Percentiles rank a stretch among this genome's conserved stretches.
These are phyloP conservation scores for Megamerina dolium DNA, from an alignment of 2,888 invertebrate species.

Conservation along the genomic window DNA sequence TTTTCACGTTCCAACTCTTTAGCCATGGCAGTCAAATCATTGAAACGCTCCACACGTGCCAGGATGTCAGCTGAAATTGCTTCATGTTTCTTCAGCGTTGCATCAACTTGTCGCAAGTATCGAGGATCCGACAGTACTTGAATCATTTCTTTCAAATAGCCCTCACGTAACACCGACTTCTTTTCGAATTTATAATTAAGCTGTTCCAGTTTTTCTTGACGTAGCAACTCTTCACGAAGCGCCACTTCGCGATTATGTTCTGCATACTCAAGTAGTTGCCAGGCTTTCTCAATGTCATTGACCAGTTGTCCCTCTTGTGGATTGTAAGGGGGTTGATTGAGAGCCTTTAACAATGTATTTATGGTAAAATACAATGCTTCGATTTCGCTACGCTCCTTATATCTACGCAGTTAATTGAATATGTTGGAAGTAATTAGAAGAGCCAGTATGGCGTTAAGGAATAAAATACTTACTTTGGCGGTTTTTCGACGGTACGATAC, in stretches of 20 bases:
- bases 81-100: slow-evolving; percentile 96
- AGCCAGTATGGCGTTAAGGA: background rate
- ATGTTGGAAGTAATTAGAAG: background rate
- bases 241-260: slow-evolving; percentile 93
- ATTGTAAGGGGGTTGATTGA: slow-evolving; percentile 79
- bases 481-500: slow-evolving; percentile 95
- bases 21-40: slow-evolving; percentile 89
- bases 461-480: slow-evolving; percentile 71
- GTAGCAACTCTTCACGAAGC: slow-evolving; percentile 78
- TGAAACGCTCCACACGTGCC: slow-evolving; percentile 88
- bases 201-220: slow-evolving; percentile 91
- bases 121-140: slow-evolving; percentile 88
- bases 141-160: slow-evolving; percentile 96
- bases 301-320: slow-evolving; percentile 87
- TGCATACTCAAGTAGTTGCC: slow-evolving; percentile 87
- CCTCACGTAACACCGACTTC: slow-evolving; percentile 89
- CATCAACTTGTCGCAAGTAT: slow-evolving; percentile 90
- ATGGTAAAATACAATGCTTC: slow-evolving; percentile 95
- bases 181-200: slow-evolving; percentile 93
- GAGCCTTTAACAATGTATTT: slow-evolving; percentile 91
- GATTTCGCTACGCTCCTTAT: slow-evolving; percentile 94
- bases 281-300: slow-evolving; percentile 91
- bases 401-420: slow-evolving; percentile 54
- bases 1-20: slow-evolving; percentile 85
- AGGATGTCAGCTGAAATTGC: slow-evolving; percentile 96